These are phyloP conservation scores for Hydrozoanthus tunicans DNA, from an alignment of 64 coral and sea anemone species.

Conservation along the genomic window DNA sequence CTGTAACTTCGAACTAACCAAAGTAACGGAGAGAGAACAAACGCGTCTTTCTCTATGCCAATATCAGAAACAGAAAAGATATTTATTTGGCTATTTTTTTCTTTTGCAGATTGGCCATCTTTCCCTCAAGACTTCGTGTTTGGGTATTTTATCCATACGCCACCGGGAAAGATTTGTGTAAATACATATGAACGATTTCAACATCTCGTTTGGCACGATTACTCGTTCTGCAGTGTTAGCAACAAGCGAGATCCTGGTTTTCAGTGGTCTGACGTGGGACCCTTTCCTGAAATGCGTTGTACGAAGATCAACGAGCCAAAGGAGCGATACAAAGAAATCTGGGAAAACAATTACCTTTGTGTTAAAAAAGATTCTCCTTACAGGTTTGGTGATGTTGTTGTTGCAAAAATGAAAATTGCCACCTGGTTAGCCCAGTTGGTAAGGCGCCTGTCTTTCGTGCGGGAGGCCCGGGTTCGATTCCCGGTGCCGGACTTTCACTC, in stretches of 20 bases:
- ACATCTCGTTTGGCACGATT: conserved; percentile 12
- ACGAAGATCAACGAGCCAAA: conserved; percentile 35
- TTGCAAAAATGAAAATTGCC: neutral
- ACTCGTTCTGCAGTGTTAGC: conserved; percentile 34
- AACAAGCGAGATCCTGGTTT: conserved; percentile 46
- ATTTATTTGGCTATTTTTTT: neutral
- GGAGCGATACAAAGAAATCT: conserved; percentile 14
- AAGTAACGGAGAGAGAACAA: too few species aligned
- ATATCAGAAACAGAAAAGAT: neutral
- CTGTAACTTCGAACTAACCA: too few species aligned
- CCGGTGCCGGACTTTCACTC: too few species aligned
- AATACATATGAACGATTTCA: conserved; percentile 52
- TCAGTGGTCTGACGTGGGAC: conserved; percentile 50
- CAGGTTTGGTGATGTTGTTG: neutral
- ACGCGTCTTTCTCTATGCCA: too few species aligned
- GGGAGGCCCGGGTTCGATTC: neutral
- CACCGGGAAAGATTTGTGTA: conserved; percentile 13
- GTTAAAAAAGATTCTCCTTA: conserved; percentile 24
- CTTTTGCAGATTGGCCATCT: conserved; percentile 33
- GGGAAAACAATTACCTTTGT: conserved; percentile 50
- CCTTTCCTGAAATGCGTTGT: conserved; percentile 18
- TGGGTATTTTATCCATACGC: conserved; percentile 29
- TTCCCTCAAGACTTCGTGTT: conserved; percentile 47
- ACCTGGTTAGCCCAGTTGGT: too few species aligned
- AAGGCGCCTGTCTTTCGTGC: too few species aligned